Evolutionary conservation across 2,113 vertebrate species (phyloP), one percentile per base, ranked within the genome.

Genomic region (Syngnathus floridae): DNA sequence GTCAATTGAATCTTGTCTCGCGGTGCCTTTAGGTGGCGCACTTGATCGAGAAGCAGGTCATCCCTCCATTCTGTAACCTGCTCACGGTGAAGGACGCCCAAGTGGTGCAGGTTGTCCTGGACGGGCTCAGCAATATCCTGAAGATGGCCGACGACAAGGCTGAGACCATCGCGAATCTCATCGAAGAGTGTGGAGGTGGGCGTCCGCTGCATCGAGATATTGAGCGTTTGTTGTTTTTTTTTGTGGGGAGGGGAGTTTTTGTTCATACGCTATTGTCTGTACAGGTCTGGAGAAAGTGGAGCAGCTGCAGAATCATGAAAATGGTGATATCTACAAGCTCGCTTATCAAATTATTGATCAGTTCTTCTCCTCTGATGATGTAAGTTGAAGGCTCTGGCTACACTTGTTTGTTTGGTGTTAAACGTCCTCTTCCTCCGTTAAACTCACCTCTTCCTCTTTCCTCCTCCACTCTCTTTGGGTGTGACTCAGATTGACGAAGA

Each of bases 261-360:
- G 75, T 36, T 7, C 22, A 13, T 48, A 64, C 52, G 11, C 3
- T 19, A 22, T 1, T 59, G 26, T 54, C 60, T 48, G 16, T 11
- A 16, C 76, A 99, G 97, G 97, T 69, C 89, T 99, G 93, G 96
- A 99, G 89, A 99, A 98, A 82, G 95, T 99, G 59, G 97, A 99
- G 90, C 94, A 95, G 70, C 93, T 99, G 77, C 97, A 99, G 85
- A 98, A 98, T 83, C 97, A 99, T 81, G 97, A 99, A 93, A 99
- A 99, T 84, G 97, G 99, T 91, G 97, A 99, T 88, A 99, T 99
- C 93, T 99, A 99, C 93, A 99, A 99, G 91, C 90, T 99, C 93
- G 97, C 97, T 61, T 99, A 98, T 82, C 96, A 99, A 93, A 99
- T 99, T 89, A 99, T 99, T 77, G 96, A 99, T 88, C 97, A 99